Evolutionary conservation across 2,113 vertebrate species (phyloP).

Genomic region (Percopsis transmontana): DNA sequence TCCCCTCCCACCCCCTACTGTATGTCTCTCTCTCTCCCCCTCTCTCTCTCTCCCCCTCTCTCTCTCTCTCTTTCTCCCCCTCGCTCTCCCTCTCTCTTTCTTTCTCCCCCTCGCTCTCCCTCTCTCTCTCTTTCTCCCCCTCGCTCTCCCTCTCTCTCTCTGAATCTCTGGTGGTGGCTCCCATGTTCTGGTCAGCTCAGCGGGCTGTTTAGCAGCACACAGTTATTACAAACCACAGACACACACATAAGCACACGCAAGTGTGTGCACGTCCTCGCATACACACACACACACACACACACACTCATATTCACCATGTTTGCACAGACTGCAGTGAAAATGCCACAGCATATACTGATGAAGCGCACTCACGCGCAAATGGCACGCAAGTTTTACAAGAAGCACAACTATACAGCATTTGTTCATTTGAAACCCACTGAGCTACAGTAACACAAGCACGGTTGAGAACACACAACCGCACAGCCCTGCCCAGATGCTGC

Average conservation of each 20-base stretch:
- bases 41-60: conserved; percentile 26
- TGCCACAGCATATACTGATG: not conserved
- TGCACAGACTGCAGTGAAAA: too few species aligned
- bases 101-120: conserved; percentile 25
- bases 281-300: not conserved
- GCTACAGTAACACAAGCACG: not conserved
- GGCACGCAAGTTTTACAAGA: too few species aligned
- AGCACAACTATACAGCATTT: too few species aligned
- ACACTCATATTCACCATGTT: not conserved
- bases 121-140: conserved; percentile 38
- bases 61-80: conserved; percentile 20
- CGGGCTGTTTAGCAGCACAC: conserved; percentile 23
- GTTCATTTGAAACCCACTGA: not conserved
- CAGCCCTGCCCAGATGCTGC: conserved; percentile 41
- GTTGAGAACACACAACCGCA: conserved; percentile 23
- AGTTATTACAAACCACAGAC: conserved; percentile 18
- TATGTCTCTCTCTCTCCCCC: conserved; percentile 40
- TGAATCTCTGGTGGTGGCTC: conserved; percentile 14
- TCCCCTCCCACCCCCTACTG: too few species aligned
- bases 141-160: conserved; percentile 19
- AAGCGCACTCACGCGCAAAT: not conserved
- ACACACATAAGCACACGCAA: not conserved
- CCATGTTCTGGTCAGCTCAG: conserved; percentile 25
- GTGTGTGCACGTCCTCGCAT: not conserved
- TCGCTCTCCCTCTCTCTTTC: not conserved